Base-by-base conservation (phyloP, 1,140 invertebrate species). In the Oncopodura yosiiana region DNA sequence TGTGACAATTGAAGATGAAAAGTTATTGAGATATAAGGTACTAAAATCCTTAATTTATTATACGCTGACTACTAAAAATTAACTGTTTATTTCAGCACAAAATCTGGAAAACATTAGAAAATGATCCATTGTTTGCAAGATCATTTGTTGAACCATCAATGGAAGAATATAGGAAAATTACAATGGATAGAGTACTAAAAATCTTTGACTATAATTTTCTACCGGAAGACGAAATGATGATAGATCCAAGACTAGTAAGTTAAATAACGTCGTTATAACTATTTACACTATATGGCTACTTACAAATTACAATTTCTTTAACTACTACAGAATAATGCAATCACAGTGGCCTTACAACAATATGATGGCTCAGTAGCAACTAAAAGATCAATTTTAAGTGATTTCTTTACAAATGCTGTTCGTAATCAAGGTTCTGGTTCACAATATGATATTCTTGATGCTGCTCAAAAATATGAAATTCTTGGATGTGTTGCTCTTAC, bases 401-500 rank as follows among this genome's bases (percentile, higher is more conserved):
- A 65, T 26, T 69, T 69, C 50, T 60, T 65, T 23, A 54, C 53
- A 1, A 59, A 65, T 53, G 63, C 57, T 6, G 36, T 71, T 14
- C 49, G 66, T 39, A 65, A 67, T 3, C 60, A 66, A 24, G 77
- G 75, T 37, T 74, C 73, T n/a, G 62, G 70, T 9, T 68, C 71
- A 48, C 76, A 78, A 63, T 51, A 63, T 12, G 62, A 72, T 18
- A 67, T 73, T 55, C 59, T 75, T 16, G 67, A 72, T 52, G 46
- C 29, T 37, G 44, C 42, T 14, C 69, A 76, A 36, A 70, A 74
- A 21, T 74, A 72, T n/a, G 69, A 81, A 78, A 77, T 83, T 23
- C 72, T 82, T 45, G 84, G 85, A 14, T 86, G 83, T 65, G 90
- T 87, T 70, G 83, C 83, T 1, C 68, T 93, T 1, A 92, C 87